Percentiles rank a stretch among this genome's conserved stretches.
phyloP scores from a whole-genome alignment of 2,797 vertebrate species.

The Danio kyathit region DNA sequence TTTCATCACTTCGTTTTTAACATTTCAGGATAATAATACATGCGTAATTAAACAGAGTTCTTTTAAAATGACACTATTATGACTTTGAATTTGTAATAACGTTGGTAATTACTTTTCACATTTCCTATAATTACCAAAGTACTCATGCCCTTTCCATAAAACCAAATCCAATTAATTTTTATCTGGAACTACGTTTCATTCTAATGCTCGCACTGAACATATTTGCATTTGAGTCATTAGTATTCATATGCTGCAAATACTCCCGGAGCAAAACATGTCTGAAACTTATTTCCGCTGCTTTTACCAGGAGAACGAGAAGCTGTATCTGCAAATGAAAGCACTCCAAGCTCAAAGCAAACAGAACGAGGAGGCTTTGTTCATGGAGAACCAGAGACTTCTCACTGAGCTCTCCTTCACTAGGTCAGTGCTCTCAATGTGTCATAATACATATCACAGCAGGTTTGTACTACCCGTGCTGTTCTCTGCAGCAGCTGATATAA shows the following conservation, averaged over 20 bases:
- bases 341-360: constrained; percentile 86
- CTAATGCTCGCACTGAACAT: neutral
- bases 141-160: neutral
- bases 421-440: constrained; percentile 72
- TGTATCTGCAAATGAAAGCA: constrained; percentile 89
- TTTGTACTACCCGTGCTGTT: neutral
- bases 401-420: constrained; percentile 82
- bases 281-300: constrained; percentile 14
- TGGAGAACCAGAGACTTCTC: constrained; percentile 88
- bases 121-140: constrained; percentile 2
- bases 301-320: constrained; percentile 91
- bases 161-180: constrained; percentile 26
- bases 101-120: constrained; percentile 2
- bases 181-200: neutral
- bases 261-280: constrained; percentile 5
- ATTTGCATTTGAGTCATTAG: constrained; percentile 25
- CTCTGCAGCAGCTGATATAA: constrained; percentile 4
- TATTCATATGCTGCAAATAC: constrained; percentile 1
- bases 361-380: constrained; percentile 90
- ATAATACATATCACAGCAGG: constrained; percentile 8
- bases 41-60: neutral
- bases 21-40: neutral
- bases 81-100: neutral
- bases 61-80: constrained; percentile 11
- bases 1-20: no score